Conservation (phyloP, 2,888 invertebrate species). For the Coenonympha glycerion region DNA sequence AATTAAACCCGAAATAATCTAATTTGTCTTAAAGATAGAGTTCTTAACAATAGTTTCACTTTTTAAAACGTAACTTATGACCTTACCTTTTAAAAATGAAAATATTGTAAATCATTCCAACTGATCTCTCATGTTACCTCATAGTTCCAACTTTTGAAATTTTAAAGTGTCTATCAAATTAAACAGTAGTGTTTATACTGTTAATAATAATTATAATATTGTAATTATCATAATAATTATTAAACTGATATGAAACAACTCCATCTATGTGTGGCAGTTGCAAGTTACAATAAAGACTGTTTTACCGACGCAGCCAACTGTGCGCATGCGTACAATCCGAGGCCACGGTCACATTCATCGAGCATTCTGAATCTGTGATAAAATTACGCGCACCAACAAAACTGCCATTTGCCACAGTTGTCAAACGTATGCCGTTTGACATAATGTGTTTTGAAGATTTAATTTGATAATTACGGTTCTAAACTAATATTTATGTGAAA, state of each 20-base stretch:
- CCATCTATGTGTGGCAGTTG: constrained; percentile 23
- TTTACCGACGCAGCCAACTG: constrained; percentile 43
- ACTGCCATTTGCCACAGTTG: constrained; percentile 42
- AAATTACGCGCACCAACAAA: constrained; percentile 47
- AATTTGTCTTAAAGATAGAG: too few relatives aligned
- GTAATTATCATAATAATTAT: neutral
- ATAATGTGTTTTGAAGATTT: constrained; percentile 46
- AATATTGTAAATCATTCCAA: too few relatives aligned
- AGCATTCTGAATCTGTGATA: constrained; percentile 32
- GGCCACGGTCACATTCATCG: constrained; percentile 62
- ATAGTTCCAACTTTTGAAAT: too few relatives aligned
- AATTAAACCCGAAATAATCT: too few relatives aligned
- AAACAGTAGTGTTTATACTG: too few relatives aligned
- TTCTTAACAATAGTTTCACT: too few relatives aligned
- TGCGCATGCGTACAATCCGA: constrained; percentile 61
- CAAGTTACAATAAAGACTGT: constrained; percentile 30
- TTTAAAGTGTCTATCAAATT: too few relatives aligned
- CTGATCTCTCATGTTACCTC: too few relatives aligned
- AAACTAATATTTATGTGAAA: constrained; percentile 30
- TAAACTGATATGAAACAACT: constrained; percentile 12
- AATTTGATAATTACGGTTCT: constrained; percentile 31
- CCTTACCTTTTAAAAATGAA: too few relatives aligned
- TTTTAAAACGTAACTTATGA: too few relatives aligned
- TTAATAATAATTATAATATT: too few relatives aligned
- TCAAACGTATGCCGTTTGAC: constrained; percentile 52